Evolutionary conservation across 2,888 invertebrate genomes (phyloP).

Genomic region (Metacarcinus magister): DNA sequence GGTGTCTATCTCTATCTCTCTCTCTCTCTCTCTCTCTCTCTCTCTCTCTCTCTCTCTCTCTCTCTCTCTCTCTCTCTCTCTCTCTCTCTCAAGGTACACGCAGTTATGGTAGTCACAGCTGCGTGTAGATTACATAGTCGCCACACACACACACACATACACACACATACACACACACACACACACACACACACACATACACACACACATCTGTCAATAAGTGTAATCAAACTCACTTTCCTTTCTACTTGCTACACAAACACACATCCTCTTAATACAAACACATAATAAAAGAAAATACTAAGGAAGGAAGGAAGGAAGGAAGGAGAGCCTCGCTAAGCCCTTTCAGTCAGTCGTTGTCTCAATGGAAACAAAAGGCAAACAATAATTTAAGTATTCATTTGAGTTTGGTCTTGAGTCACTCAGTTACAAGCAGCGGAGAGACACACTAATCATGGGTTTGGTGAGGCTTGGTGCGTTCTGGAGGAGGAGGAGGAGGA

Average conservation of each 20-base stretch:
- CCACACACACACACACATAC: not conserved
- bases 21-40: slow-evolving; percentile 48
- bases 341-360: not conserved
- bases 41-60: slow-evolving; percentile 43
- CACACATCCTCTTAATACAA: not conserved
- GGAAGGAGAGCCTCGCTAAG: not conserved
- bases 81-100: not conserved
- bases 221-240: not conserved
- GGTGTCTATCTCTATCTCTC: not conserved
- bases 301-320: not conserved
- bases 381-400: slow-evolving; percentile 36
- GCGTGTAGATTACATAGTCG: not conserved
- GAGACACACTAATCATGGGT: not conserved
- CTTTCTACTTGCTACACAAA: not conserved
- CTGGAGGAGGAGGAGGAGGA: not conserved
- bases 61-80: slow-evolving; percentile 26
- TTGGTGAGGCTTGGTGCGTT: not conserved
- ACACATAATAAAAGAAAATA: not conserved
- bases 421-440: not conserved
- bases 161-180: slow-evolving; percentile 42
- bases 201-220: not conserved
- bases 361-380: not conserved
- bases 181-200: not conserved
- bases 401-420: not conserved
- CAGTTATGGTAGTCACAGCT: not conserved